Base-by-base conservation (phyloP, 2,113 vertebrate genomes). In the Siphamia tubifer region DNA sequence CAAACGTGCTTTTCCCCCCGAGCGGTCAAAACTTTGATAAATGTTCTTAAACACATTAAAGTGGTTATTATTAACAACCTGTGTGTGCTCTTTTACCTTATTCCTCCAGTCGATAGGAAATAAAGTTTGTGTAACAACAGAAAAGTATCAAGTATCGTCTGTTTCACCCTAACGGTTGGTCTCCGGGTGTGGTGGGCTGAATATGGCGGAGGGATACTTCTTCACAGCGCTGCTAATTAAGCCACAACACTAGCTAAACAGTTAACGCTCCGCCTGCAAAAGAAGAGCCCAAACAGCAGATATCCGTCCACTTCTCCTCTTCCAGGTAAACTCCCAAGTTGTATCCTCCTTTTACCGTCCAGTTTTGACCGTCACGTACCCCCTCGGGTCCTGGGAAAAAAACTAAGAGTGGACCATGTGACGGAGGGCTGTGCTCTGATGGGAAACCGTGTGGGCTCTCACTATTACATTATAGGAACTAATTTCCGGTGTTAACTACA, bases 161-260 rank as follows among this genome's bases (percentile, higher is more conserved):
- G 4, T 17, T 21, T 19, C 17, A 2, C 12, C 15, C 28, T 34
- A 7, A 2, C 23, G 20, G 57, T 68, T 16, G 35, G 19, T 67
- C 70, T 87, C 76, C 83, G 90, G 90, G 84, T 80, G 89, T 90
- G 91, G 87, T 87, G 71, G 21, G 39, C 48, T 45, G 83, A 85
- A 87, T 83, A 89, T 90, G 86, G 87, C 85, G 79, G 79, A 90
- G 73, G n/a, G n/a, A n/a, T 89, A 82, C 86, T 51, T 80, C 73
- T 80, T 74, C 64, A 81, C 64, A 48, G 62, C 54, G 68, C 65
- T 28, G 35, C 24, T 44, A 47, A 63, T 19, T 7, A n/a, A 43
- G n/a, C n/a, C 8, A 47, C 2, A 35, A 20, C 61, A n/a, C 36
- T 3, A 0, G 4, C 5, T n/a, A 6, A 27, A 39, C 27, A 28